Percentiles rank a stretch among this genome's conserved stretches.
Evolutionary conservation across 2,113 vertebrate genomes (phyloP).

Genomic region (Cairina moschata): DNA sequence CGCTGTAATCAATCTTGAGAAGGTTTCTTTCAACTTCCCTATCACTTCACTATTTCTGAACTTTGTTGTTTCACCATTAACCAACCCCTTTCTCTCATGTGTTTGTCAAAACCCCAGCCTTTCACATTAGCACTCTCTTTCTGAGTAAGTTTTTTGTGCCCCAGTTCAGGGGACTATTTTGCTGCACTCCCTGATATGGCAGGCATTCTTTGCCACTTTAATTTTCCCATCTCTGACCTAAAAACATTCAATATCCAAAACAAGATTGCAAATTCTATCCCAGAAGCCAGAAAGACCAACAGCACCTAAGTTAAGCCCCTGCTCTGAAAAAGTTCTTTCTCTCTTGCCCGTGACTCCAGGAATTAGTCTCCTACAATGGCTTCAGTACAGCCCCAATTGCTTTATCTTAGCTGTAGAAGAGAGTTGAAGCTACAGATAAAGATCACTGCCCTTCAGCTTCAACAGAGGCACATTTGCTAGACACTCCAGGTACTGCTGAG

Average conservation of each 20-base stretch:
- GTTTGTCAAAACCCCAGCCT: not conserved
- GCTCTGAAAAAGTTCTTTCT: not conserved
- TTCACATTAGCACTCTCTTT: not conserved
- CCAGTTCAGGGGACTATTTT: not conserved
- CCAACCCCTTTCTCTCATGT: not conserved
- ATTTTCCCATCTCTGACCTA: not conserved
- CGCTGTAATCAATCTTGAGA: not conserved
- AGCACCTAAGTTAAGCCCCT: not conserved
- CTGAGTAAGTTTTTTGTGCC: not conserved
- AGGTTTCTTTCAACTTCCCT: not conserved
- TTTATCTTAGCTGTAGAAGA: too few relatives aligned
- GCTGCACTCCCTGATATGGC: not conserved
- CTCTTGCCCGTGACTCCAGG: not conserved
- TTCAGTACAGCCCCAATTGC: not conserved
- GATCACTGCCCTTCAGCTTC: not conserved
- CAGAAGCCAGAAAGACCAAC: not conserved
- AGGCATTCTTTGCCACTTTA: not conserved
- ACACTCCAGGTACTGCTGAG: not conserved
- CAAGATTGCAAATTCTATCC: not conserved
- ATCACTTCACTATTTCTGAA: not conserved
- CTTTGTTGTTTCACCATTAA: not conserved
- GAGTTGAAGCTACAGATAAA: not conserved
- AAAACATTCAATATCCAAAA: not conserved
- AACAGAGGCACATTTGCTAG: not conserved
- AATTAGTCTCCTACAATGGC: not conserved